phyloP scores from a whole-genome alignment of 2,113 vertebrate species.

The Nipponia nippon region DNA sequence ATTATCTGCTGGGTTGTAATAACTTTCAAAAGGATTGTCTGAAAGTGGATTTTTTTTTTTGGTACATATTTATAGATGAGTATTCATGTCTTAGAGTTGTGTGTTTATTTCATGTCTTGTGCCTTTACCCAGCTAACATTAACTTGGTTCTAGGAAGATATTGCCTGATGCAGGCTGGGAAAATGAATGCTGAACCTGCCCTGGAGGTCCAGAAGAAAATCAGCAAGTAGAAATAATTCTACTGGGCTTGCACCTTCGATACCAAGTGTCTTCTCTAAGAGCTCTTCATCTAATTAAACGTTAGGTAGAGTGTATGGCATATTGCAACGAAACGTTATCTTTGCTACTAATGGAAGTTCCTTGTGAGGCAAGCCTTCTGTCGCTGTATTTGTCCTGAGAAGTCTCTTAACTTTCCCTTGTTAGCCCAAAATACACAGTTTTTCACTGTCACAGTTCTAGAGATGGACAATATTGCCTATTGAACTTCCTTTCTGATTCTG shows the following conservation, averaged over 20 bases:
- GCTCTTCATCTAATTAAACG: neutral
- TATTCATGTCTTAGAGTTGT: neutral
- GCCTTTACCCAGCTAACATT: neutral
- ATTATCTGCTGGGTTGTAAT: neutral
- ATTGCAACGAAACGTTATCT: neutral
- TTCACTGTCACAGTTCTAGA: neutral
- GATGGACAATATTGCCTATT: neutral
- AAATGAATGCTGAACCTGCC: neutral
- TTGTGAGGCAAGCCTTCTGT: neutral
- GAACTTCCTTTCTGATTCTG: neutral
- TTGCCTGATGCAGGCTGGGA: neutral
- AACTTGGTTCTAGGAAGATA: neutral
- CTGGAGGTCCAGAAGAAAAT: neutral
- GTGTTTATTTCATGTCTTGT: neutral
- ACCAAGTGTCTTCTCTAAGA: neutral
- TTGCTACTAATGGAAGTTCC: neutral
- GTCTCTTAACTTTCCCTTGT: neutral
- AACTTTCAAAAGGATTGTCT: neutral
- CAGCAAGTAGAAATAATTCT: neutral
- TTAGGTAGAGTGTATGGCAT: neutral
- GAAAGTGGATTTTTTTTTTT: neutral
- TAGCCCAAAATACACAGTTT: neutral
- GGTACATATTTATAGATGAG: neutral
- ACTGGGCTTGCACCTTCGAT: neutral
- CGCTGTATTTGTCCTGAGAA: neutral